Evolutionary conservation across 2,797 vertebrate genomes (phyloP).

Genomic region (Kryptopterus vitreolus): DNA sequence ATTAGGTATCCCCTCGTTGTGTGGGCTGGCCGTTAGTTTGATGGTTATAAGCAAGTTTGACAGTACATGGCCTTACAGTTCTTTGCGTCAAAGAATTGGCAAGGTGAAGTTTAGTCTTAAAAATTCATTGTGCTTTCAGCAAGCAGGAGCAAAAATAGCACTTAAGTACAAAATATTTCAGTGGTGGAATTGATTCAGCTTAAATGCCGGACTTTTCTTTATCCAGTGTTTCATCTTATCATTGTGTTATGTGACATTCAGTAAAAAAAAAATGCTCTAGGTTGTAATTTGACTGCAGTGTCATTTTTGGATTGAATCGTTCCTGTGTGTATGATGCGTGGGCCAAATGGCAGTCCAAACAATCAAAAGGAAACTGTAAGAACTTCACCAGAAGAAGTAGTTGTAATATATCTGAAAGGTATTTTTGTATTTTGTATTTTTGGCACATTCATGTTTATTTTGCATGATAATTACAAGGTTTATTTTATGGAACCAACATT

Average conservation of each 20-base stretch:
- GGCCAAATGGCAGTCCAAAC: slow-evolving; percentile 41
- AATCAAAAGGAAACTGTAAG: slow-evolving; percentile 31
- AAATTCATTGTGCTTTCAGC: slow-evolving; percentile 51
- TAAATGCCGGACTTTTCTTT: slow-evolving; percentile 42
- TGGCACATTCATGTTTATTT: slow-evolving; percentile 43
- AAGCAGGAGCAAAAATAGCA: slow-evolving; percentile 70
- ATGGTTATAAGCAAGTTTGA: slow-evolving; percentile 53
- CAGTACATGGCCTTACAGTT: slow-evolving; percentile 60
- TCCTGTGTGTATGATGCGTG: slow-evolving; percentile 33
- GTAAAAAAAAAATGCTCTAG: slow-evolving; percentile 26
- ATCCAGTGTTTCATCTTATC: slow-evolving; percentile 49
- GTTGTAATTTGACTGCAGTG: slow-evolving; percentile 46
- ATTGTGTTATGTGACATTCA: slow-evolving; percentile 48
- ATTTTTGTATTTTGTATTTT: slow-evolving; percentile 45
- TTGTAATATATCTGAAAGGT: slow-evolving; percentile 53
- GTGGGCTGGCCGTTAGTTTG: slow-evolving; percentile 51
- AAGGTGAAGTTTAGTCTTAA: slow-evolving; percentile 50
- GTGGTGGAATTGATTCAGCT: slow-evolving; percentile 27
- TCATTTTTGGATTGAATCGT: slow-evolving; percentile 36
- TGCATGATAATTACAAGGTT: slow-evolving; percentile 37
- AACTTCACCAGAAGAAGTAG: slow-evolving; percentile 53
- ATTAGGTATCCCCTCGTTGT: slow-evolving; percentile 52
- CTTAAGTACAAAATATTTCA: slow-evolving; percentile 67
- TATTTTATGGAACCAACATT: slow-evolving; percentile 39
- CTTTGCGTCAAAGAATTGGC: slow-evolving; percentile 59